Conservation (phyloP, 2,113 vertebrate genomes). For the Onychorhynchus coronatus region DNA sequence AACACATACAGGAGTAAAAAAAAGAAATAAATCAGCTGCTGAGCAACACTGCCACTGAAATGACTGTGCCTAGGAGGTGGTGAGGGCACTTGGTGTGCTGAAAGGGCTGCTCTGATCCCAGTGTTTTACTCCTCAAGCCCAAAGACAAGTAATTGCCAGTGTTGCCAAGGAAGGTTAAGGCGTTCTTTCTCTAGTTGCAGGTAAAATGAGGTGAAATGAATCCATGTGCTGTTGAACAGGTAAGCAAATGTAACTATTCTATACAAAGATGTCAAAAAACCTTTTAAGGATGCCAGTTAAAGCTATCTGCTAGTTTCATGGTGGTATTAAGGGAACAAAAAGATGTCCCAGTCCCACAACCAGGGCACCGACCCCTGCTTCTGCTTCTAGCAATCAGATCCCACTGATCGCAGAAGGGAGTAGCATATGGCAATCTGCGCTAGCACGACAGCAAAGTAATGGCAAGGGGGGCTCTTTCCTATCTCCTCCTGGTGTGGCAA, state of each 20-base stretch:
- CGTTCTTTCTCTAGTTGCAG: not conserved
- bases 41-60: not conserved
- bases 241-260: not conserved
- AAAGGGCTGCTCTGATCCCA: not conserved
- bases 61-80: rapidly evolving
- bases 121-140: not conserved
- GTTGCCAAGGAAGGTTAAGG: not conserved
- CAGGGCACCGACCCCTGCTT: not conserved
- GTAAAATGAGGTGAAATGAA: not conserved
- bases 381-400: not conserved
- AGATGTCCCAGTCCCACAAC: not conserved
- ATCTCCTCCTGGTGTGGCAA: not conserved
- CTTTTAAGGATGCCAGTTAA: not conserved
- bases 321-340: not conserved
- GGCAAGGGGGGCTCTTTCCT: not conserved
- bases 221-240: not conserved
- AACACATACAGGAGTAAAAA: not conserved
- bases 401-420: not conserved
- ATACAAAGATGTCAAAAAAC: not conserved
- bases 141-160: not conserved
- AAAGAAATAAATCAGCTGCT: not conserved
- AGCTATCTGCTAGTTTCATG: not conserved
- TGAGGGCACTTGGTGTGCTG: not conserved
- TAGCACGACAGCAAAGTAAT: rapidly evolving
- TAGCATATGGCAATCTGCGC: not conserved